Conservation (phyloP, 2,113 vertebrate species). For the Tapirus terrestris region DNA sequence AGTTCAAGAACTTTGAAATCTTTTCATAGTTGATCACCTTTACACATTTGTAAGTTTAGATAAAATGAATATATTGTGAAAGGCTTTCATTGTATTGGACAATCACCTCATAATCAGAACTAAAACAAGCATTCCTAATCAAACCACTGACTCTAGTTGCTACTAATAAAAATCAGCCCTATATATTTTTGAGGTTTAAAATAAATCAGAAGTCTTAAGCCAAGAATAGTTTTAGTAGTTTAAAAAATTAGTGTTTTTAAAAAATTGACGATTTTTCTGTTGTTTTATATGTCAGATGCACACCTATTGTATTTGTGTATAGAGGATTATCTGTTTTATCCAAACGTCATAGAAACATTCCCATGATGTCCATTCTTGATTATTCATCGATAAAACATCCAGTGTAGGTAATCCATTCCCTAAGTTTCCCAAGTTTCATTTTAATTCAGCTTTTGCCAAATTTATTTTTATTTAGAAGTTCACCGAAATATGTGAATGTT, state of each 20-base stretch:
- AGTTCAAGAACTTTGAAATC: conserved; percentile 11
- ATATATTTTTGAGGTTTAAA: neutral
- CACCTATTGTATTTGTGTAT: neutral
- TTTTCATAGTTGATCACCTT: neutral
- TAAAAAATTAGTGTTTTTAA: neutral
- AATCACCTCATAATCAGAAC: neutral
- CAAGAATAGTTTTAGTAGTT: neutral
- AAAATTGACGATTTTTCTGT: neutral
- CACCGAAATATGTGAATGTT: neutral
- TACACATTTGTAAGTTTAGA: neutral
- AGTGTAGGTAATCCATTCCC: neutral
- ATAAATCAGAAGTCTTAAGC: neutral
- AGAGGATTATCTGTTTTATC: neutral
- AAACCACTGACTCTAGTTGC: neutral
- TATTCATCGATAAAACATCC: neutral
- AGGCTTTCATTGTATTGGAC: neutral
- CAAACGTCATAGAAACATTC: neutral
- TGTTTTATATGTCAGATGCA: neutral
- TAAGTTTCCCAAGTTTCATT: neutral
- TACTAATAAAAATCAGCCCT: neutral
- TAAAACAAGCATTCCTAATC: neutral
- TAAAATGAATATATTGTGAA: neutral
- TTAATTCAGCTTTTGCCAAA: neutral
- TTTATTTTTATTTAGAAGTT: conserved; percentile 17
- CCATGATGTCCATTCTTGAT: neutral